phyloP scores from a whole-genome alignment of 1,140 invertebrate genomes.

The Ericerus pela region DNA sequence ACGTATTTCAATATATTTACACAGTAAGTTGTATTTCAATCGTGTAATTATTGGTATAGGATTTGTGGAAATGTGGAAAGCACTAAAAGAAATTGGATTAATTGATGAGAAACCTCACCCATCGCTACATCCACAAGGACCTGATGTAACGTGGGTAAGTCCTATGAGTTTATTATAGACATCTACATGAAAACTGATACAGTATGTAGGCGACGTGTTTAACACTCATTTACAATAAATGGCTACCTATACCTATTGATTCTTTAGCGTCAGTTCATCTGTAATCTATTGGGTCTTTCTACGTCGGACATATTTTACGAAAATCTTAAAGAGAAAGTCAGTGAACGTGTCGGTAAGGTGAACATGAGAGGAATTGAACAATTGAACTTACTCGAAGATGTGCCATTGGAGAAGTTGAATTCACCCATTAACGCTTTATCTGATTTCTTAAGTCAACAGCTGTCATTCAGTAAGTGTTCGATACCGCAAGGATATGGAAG shows the following conservation, averaged over 20 bases:
- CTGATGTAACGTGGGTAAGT: constrained; percentile 87
- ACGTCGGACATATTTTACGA: constrained; percentile 82
- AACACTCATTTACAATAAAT: too few relatives aligned
- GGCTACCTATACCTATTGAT: background rate
- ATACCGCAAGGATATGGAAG: too few relatives aligned
- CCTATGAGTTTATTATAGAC: too few relatives aligned
- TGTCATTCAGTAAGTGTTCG: constrained; percentile 54
- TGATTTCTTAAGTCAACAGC: constrained; percentile 71
- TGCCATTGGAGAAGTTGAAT: constrained; percentile 62
- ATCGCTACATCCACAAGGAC: constrained; percentile 79
- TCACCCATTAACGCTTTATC: constrained; percentile 85
- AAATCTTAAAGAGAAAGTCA: constrained; percentile 67
- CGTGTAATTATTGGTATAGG: constrained; percentile 38
- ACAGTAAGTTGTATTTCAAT: constrained; percentile 3
- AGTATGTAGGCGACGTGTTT: constrained; percentile 1
- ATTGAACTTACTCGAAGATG: constrained; percentile 72
- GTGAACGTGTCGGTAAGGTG: constrained; percentile 56
- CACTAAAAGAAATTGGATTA: constrained; percentile 71
- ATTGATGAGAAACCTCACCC: constrained; percentile 76
- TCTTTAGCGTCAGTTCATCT: constrained; percentile 64
- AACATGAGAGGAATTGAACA: constrained; percentile 59
- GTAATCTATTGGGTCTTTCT: constrained; percentile 66
- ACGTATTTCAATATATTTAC: background rate
- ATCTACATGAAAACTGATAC: background rate
- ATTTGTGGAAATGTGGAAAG: constrained; percentile 73